These are phyloP conservation scores for Vespertilio murinus DNA, from an alignment of 2,797 vertebrate genomes.

Conservation along the genomic window DNA sequence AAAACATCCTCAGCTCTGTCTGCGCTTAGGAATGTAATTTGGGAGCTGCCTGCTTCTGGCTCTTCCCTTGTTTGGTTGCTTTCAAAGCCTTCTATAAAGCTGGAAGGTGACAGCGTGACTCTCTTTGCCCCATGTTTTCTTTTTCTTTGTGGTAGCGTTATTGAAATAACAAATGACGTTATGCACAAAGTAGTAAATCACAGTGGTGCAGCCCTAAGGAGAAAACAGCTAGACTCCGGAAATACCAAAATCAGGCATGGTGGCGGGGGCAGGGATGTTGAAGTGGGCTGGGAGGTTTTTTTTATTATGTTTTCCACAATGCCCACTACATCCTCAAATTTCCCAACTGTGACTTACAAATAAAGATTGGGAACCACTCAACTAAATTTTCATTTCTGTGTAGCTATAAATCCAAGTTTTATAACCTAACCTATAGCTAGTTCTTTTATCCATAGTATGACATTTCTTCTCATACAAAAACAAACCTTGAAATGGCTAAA, in stretches of 20 bases:
- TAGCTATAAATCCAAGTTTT: neutral
- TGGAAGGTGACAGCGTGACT: constrained; percentile 40
- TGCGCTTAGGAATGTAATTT: constrained; percentile 30
- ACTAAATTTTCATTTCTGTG: constrained; percentile 3
- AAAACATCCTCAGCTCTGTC: neutral
- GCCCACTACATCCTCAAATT: neutral
- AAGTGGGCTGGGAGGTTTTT: neutral
- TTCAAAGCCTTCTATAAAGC: constrained; percentile 40
- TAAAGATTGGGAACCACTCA: neutral
- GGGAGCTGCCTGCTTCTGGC: constrained; percentile 8
- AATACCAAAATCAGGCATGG: neutral
- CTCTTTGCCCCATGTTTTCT: neutral
- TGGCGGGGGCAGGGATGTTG: neutral
- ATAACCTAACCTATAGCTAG: neutral
- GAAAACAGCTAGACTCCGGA: neutral
- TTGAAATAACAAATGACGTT: constrained; percentile 39
- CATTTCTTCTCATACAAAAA: neutral
- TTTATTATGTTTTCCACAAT: neutral
- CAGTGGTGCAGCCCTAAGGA: neutral
- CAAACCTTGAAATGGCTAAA: neutral
- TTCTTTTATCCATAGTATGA: neutral
- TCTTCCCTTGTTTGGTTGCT: constrained; percentile 61
- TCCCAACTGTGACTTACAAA: neutral
- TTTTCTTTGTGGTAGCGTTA: constrained; percentile 18
- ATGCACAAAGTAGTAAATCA: neutral